Evolutionary conservation across 2,888 invertebrate species (phyloP), one percentile per base, ranked within the genome.

Genomic region (Tenthredo amoena): DNA sequence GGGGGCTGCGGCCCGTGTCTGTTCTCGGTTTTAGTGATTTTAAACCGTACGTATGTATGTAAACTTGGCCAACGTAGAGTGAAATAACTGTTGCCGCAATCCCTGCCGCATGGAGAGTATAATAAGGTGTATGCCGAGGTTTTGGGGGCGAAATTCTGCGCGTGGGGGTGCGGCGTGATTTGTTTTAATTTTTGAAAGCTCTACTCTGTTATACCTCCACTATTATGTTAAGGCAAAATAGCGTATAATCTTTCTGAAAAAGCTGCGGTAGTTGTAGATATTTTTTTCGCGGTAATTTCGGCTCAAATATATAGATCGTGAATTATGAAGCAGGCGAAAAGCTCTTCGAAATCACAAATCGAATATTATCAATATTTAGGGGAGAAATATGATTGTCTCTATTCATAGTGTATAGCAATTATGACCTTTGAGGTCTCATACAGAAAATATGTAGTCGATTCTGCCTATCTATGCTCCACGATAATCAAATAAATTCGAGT

Each of bases 401-500:
- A 74, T 40, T 74, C 12, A 4, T 43, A 74, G 12, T n/a, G 1
- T 26, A 43, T 12, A 55, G 55, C 18, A 10, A 31, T 0, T 77
- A 10, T 34, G 55, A 81, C 81, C 58, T 81, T 62, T 26, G 62
- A 40, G 9, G 47, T 81, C 21, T 81, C 62, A 21, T 62, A 81
- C 62, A 21, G 62, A 37, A 81, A 81, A 62, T 21, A 47, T 47
- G 12, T 47, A 21, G 37, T 58, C 37, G 50, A 81, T 81, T 62
- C 37, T 40, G 21, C 26, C 81, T 15, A 37, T 77, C 81, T 15
- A 37, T 77, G 31, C 26, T 50, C 81, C 15, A 68, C 83, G 83
- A 68, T 83, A 83, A 83, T 83, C 83, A 58, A 83, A 83, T 83
- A 68, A 83, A 83, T 83, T 50, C 43, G 55, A 83, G 43, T 65